A percentile compares a stretch with the other conserved stretches of the same genome.
These are phyloP conservation scores for Archips xylosteana DNA, from an alignment of 2,888 invertebrate species.

Conservation along the genomic window DNA sequence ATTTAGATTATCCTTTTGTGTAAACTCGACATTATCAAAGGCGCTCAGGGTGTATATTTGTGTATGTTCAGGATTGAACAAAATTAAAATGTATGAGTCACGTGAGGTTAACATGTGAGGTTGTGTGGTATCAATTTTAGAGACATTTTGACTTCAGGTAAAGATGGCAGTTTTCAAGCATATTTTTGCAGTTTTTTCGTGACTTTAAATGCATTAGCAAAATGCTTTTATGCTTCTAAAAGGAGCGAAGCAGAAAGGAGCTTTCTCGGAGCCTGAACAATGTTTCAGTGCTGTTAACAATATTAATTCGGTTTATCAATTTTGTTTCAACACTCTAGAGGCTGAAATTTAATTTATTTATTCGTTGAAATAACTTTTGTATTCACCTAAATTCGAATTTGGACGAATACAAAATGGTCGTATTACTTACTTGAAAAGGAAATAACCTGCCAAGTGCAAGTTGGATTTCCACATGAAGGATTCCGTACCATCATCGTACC, in stretches of 20 bases:
- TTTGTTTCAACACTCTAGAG: background rate
- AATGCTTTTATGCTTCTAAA: slow-evolving; percentile 20
- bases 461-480: no score
- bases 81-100: slow-evolving; percentile 55
- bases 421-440: no score
- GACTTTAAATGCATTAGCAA: slow-evolving; percentile 16
- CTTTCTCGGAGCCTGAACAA: slow-evolving; percentile 24
- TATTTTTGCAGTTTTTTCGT: background rate
- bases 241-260: slow-evolving; percentile 10
- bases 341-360: background rate
- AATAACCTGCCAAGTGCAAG: no score
- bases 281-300: slow-evolving; percentile 24
- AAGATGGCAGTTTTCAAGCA: background rate
- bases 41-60: slow-evolving; percentile 15
- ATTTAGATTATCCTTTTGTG: slow-evolving; percentile 35
- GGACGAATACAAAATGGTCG: background rate
- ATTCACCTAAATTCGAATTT: background rate
- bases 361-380: background rate
- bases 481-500: no score
- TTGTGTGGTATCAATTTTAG: slow-evolving; percentile 53
- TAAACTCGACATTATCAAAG: slow-evolving; percentile 28
- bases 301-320: slow-evolving; percentile 30
- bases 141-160: slow-evolving; percentile 1
- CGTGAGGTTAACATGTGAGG: slow-evolving; percentile 46
- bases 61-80: background rate